These are phyloP conservation scores for Apodemus agrarius DNA, from an alignment of 2,797 vertebrate species.

Conservation along the genomic window DNA sequence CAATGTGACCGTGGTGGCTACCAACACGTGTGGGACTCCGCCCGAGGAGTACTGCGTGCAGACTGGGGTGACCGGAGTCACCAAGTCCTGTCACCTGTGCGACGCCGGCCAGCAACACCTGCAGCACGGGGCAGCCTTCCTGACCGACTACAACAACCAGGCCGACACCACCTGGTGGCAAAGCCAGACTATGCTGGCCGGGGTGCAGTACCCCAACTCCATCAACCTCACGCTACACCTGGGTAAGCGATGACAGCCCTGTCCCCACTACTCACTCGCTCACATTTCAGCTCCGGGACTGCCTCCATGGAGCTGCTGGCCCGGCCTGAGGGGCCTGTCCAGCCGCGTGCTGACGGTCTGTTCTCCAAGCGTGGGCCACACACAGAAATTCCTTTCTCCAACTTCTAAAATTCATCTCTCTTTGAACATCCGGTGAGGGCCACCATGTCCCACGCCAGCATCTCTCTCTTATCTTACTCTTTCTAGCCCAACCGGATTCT, in stretches of 20 bases:
- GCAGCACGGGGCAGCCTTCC: slow-evolving; percentile 93
- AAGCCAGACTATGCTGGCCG: slow-evolving; percentile 98
- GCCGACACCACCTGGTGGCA: slow-evolving; percentile 99
- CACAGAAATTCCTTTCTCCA: slow-evolving; percentile 33
- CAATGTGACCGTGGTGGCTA: slow-evolving; percentile 96
- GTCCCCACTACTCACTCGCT: slow-evolving; percentile 36
- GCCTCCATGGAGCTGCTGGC: not conserved
- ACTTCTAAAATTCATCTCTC: not conserved
- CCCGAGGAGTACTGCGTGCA: slow-evolving; percentile 99
- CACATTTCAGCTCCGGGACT: not conserved
- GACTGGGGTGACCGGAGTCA: slow-evolving; percentile 98
- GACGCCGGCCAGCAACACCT: slow-evolving; percentile 92
- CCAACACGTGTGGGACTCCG: slow-evolving; percentile 96
- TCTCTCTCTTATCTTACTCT: not conserved
- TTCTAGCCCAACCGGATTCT: not conserved
- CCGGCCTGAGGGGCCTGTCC: not conserved
- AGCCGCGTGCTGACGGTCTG: not conserved
- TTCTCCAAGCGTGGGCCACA: not conserved
- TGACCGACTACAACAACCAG: slow-evolving; percentile 99
- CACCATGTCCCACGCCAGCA: not conserved
- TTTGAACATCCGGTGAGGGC: slow-evolving; percentile 10
- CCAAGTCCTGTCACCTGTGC: slow-evolving; percentile 99
- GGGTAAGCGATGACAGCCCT: slow-evolving; percentile 89
- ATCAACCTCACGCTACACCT: slow-evolving; percentile 98
- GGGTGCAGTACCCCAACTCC: slow-evolving; percentile 95